Base-by-base conservation (phyloP, 2,888 invertebrate species). In the Rotaria macrura region DNA sequence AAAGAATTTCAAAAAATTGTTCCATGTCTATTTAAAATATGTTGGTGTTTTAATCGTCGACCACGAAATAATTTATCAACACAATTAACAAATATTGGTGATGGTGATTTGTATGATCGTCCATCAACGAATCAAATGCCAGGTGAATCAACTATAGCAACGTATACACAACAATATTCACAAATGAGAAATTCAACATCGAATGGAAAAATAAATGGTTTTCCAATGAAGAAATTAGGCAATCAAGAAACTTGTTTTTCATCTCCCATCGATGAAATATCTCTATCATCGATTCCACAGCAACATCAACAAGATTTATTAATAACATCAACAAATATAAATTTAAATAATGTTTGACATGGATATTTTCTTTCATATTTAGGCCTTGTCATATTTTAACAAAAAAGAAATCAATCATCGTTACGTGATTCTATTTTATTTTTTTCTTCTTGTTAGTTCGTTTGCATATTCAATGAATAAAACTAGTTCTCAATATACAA, bases 1-100 rank as follows among this genome's bases (percentile, higher is more conserved):
- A 95, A 95, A 89, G 95, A 95, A 90, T 95, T 95, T 91, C 94
- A 91, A 87, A 89, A 89, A 47, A 89, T 91, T 7, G 88, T 91
- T 54, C 91, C 91, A 57, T 79, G 79, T 2, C 17, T 79, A n/a
- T 79, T 79, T 79, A 79, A 79, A 79, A 14, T 79, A 40, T 79
- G 79, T n/a, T 40, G 40, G n/a, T 79, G 79, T 43, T 79, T 40
- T 14, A 79, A 43, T 43, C 40, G 43, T 43, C 79, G 79, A 43
- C 79, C 5, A n/a, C 0, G 10, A n/a, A 65, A 34, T 65, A 34
- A 65, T 65, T 34, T 34, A 34, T 34, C 65, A 65, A 65, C 65
- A 65, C 65, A 65, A 34, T 65, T 65, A 34, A 79, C 43, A 23
- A 79, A 43, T 43, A 14, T 79, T 12, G 40, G 10, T n/a, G 79